A percentile compares a stretch with the other conserved stretches of the same genome.
Conservation (phyloP, 1,140 invertebrate genomes). For the Phymorhynchus buccinoides region DNA sequence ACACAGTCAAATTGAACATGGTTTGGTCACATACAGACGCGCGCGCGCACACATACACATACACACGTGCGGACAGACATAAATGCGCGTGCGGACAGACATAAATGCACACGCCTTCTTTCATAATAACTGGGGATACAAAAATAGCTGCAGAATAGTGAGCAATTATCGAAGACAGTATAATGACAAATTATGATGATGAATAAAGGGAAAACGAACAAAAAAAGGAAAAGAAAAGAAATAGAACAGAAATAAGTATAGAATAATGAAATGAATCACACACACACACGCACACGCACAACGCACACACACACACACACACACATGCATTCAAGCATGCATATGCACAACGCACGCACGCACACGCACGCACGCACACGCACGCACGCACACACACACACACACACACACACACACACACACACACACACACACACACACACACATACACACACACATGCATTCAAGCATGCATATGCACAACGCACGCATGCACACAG, state of each 20-base stretch:
- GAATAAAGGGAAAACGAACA: too few species aligned
- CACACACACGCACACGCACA: too few species aligned
- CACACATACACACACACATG: too few species aligned
- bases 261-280: neutral
- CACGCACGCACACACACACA: slow-evolving; percentile 17
- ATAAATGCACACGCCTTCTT: neutral
- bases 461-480: too few species aligned
- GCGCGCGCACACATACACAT: neutral
- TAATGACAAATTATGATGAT: too few species aligned
- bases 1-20: too few species aligned
- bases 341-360: neutral
- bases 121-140: too few species aligned
- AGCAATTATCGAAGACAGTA: too few species aligned
- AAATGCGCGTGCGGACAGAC: neutral
- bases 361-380: slow-evolving; percentile 14
- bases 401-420: neutral
- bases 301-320: slow-evolving; percentile 18
- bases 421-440: neutral
- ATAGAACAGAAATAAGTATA: too few species aligned
- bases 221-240: too few species aligned
- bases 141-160: too few species aligned
- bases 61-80: neutral
- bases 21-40: neutral
- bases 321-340: neutral
- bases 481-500: too few species aligned